These are phyloP conservation scores for Numida meleagris DNA, from an alignment of 2,113 vertebrate species.

Conservation along the genomic window DNA sequence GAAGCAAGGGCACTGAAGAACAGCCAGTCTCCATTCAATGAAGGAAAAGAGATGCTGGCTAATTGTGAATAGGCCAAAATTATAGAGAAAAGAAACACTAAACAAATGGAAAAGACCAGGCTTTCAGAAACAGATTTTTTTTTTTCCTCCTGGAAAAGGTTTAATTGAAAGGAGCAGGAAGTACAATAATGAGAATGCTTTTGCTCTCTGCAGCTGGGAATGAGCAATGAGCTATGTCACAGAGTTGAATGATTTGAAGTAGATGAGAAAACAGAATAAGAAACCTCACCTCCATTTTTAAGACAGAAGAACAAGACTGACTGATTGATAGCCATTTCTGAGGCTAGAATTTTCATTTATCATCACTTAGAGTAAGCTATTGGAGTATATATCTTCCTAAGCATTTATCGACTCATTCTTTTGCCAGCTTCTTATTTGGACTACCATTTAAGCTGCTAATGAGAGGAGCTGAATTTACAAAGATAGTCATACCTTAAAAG, in stretches of 20 bases:
- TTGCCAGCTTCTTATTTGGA: not conserved
- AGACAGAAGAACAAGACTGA: not conserved
- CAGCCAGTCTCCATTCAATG: not conserved
- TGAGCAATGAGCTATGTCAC: not conserved
- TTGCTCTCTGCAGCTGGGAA: not conserved
- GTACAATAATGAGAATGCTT: not conserved
- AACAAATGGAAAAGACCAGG: not conserved
- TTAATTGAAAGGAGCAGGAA: not conserved
- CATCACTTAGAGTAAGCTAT: not conserved
- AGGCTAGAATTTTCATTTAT: not conserved
- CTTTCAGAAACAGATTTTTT: not conserved
- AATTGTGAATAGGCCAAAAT: not conserved
- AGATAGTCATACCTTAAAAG: not conserved
- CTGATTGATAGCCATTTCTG: not conserved
- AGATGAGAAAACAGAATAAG: not conserved
- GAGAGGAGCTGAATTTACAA: not conserved
- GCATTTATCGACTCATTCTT: not conserved
- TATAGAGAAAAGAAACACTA: not conserved
- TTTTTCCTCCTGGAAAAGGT: not conserved
- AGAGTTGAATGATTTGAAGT: not conserved
- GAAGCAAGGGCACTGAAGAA: not conserved
- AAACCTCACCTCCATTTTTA: not conserved
- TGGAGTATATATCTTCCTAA: not conserved
- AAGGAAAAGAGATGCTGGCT: not conserved
- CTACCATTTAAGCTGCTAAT: accelerated